Percentiles rank a stretch among this genome's conserved stretches.
Evolutionary conservation across 2,888 invertebrate genomes (phyloP).

Genomic region (Drosophila incognita): DNA sequence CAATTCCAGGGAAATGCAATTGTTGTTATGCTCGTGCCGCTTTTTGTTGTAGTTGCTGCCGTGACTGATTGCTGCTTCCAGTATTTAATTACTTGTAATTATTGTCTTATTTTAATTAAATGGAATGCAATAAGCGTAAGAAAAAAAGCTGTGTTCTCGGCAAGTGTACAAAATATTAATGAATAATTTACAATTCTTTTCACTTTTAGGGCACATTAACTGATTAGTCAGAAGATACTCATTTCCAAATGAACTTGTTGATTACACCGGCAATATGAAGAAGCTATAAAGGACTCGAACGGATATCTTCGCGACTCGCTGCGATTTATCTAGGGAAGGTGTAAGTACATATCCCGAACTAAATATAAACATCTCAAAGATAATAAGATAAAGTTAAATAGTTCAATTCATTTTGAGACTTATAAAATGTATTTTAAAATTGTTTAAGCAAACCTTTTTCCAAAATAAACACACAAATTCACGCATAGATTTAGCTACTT

Average conservation of each 20-base stretch:
- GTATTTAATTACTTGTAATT: constrained; percentile 16
- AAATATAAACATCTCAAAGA: background rate
- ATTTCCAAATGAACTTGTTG: no score
- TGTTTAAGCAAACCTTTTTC: background rate
- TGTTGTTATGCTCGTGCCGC: background rate
- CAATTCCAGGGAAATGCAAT: constrained; percentile 36
- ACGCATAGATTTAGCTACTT: background rate
- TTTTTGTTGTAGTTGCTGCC: background rate
- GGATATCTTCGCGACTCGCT: background rate
- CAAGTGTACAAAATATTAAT: background rate
- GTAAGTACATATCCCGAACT: background rate
- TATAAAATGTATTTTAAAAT: background rate
- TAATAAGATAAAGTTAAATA: background rate
- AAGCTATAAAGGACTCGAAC: background rate
- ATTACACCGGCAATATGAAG: background rate
- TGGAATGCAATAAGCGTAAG: background rate
- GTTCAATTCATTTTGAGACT: background rate
- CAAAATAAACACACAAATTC: background rate
- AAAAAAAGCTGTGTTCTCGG: background rate
- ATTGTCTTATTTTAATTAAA: background rate
- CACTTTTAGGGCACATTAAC: background rate
- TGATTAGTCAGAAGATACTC: background rate
- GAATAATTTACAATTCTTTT: background rate
- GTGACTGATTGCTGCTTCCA: constrained; percentile 17
- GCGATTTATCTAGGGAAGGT: background rate